Evolutionary conservation across 2,888 invertebrate species (phyloP).

Genomic region (Lamellibrachia columna): DNA sequence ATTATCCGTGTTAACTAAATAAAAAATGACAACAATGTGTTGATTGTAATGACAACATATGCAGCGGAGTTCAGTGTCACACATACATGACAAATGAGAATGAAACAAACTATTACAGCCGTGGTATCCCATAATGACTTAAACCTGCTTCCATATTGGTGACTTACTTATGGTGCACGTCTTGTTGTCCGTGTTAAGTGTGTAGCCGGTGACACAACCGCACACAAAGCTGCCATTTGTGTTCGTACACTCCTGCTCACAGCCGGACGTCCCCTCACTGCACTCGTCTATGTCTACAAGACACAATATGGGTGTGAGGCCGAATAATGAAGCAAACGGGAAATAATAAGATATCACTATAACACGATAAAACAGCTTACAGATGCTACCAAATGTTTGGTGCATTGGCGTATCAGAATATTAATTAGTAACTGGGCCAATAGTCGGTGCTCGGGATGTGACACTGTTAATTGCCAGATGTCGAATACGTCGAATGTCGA

Average conservation of each 20-base stretch:
- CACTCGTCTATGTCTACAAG: slow-evolving; percentile 18
- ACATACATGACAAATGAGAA: too few relatives aligned
- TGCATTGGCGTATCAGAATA: too few relatives aligned
- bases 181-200: neutral
- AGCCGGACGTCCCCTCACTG: slow-evolving; percentile 10
- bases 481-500: too few relatives aligned
- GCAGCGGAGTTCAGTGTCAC: too few relatives aligned
- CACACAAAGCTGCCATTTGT: slow-evolving; percentile 33
- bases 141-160: neutral
- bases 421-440: too few relatives aligned
- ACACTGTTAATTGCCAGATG: too few relatives aligned
- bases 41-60: too few relatives aligned
- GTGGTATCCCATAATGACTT: neutral
- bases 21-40: too few relatives aligned
- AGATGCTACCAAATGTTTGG: too few relatives aligned
- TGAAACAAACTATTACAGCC: too few relatives aligned
- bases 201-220: slow-evolving; percentile 28
- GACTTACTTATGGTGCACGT: neutral
- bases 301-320: neutral
- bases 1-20: too few relatives aligned
- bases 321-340: neutral
- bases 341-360: neutral
- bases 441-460: too few relatives aligned
- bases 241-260: slow-evolving; percentile 32
- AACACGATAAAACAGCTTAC: neutral